Base-by-base conservation (phyloP, 1,140 invertebrate genomes). In the Diachasmimorpha longicaudata region DNA sequence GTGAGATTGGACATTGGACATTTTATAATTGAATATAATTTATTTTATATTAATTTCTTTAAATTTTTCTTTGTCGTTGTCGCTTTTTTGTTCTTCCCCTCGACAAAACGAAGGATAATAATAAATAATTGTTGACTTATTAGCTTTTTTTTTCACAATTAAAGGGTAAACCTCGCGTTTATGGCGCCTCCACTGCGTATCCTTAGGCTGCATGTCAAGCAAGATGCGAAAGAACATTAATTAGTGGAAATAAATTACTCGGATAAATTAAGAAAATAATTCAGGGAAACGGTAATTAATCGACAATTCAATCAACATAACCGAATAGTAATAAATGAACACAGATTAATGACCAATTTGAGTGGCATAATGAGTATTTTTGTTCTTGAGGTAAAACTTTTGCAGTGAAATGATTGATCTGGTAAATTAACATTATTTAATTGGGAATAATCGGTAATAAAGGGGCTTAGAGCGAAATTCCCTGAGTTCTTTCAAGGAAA, bases 181-280 rank as follows among this genome's bases (percentile, higher is more conserved):
- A 79, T 80, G 77, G 82, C 85, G 81, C 81, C 74, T 76, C 74
- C 81, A 80, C 84, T 85, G 85, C 84, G 31, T 85, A 87, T 85
- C 86, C 85, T 85, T 88, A 89, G 83, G 88, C 88, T 88, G 87
- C 87, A 78, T 87, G 82, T 88, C 79, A 89, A 87, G 86, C 86
- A 89, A 68, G 82, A 88, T 81, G 83, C 86, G 83, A 88, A 88
- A 88, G 81, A 66, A 85, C 78, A 83, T 84, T 81, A 80, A 87
- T 88, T 89, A 89, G 86, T 88, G 82, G 79, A 75, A 79, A 75
- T 77, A 80, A 81, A 76, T 77, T 58, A 70, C 71, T 70, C 58
- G 72, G 14, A 31, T 13, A 68, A 76, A 39, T 63, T 55, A 76
- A 76, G 74, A 74, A 72, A 81, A 72, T 76, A 44, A 11, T 23